Evolutionary conservation across 2,888 invertebrate species (phyloP).

Genomic region (Ceriagrion tenellum): DNA sequence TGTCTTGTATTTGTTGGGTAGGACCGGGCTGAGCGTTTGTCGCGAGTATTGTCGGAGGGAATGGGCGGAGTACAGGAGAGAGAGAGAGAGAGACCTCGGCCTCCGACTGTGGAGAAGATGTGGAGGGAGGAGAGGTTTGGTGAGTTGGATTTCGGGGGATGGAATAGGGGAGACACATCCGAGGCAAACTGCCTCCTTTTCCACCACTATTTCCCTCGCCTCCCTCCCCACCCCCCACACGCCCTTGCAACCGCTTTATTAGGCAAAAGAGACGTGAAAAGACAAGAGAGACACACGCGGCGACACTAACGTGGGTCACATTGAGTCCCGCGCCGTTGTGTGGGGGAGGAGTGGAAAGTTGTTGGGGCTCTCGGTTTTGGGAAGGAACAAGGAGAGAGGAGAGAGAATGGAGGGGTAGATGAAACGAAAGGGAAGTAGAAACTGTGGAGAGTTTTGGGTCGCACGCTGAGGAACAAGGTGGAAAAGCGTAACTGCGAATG

Average conservation of each 20-base stretch:
- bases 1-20: neutral
- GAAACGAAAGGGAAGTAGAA: neutral
- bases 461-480: neutral
- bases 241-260: neutral
- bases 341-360: neutral
- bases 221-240: neutral
- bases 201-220: neutral
- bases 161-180: neutral
- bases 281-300: neutral
- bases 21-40: too few species aligned
- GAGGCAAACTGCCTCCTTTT: neutral
- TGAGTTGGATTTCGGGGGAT: neutral
- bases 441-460: neutral
- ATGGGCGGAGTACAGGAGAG: too few species aligned
- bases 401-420: neutral
- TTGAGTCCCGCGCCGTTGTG: neutral
- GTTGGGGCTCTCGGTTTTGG: neutral
- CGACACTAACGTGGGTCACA: neutral
- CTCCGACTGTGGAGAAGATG: too few species aligned
- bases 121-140: neutral
- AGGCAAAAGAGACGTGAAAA: slow-evolving; percentile 7
- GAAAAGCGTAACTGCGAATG: neutral
- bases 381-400: neutral
- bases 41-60: too few species aligned
- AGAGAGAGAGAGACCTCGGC: too few species aligned